Base-by-base conservation (phyloP, 2,888 invertebrate species). In the Drosophila falleni region DNA sequence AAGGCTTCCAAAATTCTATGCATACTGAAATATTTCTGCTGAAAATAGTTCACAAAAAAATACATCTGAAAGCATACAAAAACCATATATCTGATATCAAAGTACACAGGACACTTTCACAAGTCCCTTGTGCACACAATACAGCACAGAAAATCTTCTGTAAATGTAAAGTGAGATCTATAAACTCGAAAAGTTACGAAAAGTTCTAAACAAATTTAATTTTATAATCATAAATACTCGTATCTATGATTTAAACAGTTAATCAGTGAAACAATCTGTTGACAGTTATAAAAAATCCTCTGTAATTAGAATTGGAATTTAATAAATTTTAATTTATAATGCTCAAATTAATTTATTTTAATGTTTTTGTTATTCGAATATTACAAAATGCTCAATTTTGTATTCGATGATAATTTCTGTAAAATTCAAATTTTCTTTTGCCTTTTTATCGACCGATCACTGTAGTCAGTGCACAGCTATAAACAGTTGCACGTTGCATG, bases 31-130 rank as follows among this genome's bases (percentile, higher is more conserved):
- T 9, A 13, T 5, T 19, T n/a, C 10, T 6, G 19, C 15, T 0
- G 9, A 19, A 37, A 44, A 2, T 9, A 6, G n/a, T 33, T 19
- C 29, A 26, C 19, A 51, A 47, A 46, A n/a, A 44, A 13, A 3
- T 11, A 41, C 35, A 26, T 29, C 10, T 13, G 8, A 16, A 35
- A 65, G 31, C 23, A 26, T 29, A 35, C 11, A 53, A 8, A 29
- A 31, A 31, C 6, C 5, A 50, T 58, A 50, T 59, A 67, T 51
- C 55, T 31, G 50, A 51, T 67, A 26, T 13, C 58, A 62, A 73
- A 62, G 55, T 33, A 23, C 31, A 33, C 19, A 46, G 26, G 35
- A 44, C 11, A 47, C 15, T 35, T 47, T 10, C 11, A 47, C 2
- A 23, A 46, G 23, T 44, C 55, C 35, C 35, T 44, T 13, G 11